These are phyloP conservation scores for Agonopterix subpropinquella DNA, from an alignment of 2,888 invertebrate genomes.

Conservation along the genomic window DNA sequence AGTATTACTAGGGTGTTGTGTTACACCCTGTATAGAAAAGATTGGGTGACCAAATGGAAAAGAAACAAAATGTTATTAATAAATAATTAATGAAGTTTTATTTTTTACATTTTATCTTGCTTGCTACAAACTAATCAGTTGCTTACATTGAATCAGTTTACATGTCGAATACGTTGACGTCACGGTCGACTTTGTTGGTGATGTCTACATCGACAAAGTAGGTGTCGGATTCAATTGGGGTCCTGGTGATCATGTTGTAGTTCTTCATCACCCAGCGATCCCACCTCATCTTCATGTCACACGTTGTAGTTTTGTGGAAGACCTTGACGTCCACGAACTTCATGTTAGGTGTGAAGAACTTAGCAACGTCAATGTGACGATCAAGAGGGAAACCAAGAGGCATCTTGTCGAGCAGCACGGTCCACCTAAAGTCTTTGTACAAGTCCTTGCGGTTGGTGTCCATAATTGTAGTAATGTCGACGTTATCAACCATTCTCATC, in stretches of 20 bases:
- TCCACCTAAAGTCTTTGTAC: slow-evolving; percentile 49
- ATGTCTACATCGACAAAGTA: slow-evolving; percentile 46
- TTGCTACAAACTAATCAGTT: not conserved
- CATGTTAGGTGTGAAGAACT: slow-evolving; percentile 81
- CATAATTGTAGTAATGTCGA: slow-evolving; percentile 37
- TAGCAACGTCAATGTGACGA: slow-evolving; percentile 74
- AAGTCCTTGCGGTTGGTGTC: slow-evolving; percentile 66
- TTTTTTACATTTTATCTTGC: slow-evolving; percentile 18
- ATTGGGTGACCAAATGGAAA: no score
- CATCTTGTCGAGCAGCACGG: slow-evolving; percentile 74
- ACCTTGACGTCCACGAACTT: slow-evolving; percentile 79
- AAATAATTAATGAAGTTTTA: slow-evolving; percentile 9
- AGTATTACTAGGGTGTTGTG: no score
- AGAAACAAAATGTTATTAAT: not conserved
- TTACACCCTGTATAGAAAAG: no score
- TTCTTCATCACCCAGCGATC: slow-evolving; percentile 49
- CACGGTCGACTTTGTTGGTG: slow-evolving; percentile 16
- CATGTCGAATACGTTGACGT: slow-evolving; percentile 10
- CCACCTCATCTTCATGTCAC: slow-evolving; percentile 64
- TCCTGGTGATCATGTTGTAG: slow-evolving; percentile 42
- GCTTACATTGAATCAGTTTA: not conserved
- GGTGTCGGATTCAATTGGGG: slow-evolving; percentile 36
- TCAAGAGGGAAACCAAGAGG: slow-evolving; percentile 86
- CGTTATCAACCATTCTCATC: slow-evolving; percentile 56
- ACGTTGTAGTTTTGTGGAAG: slow-evolving; percentile 75